Base-by-base conservation (phyloP, 2,113 vertebrate genomes). In the Crypturellus undulatus region DNA sequence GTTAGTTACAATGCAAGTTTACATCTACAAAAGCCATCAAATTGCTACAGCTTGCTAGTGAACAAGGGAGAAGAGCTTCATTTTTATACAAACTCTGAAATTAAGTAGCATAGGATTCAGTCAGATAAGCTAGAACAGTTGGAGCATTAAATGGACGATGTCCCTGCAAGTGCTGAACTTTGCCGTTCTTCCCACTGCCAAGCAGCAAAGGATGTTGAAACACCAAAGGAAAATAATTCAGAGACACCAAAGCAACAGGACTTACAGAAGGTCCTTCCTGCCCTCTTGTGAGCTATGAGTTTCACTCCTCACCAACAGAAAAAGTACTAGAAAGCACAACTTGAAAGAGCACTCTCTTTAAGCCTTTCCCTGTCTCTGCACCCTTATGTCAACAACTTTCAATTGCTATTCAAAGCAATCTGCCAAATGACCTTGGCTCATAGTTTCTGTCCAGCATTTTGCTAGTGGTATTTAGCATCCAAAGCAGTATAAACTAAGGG, bases 101-200 rank as follows among this genome's bases (percentile, higher is more conserved):
- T 68, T 12, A 71, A 12, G 45, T 3, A 38, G 65, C 38, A 43
- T 1, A 60, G 47, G 47, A 43, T 43, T 75, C 72, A 62, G 43
- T 1, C 6, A 3, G 54, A n/a, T 4, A 12, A 38, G 54, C 43
- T 12, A 36, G 3, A 79, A 64, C 38, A 49, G 20, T 0, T 1
- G 4, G 84, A n/a, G 65, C 54, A 40, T 30, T 3, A 51, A 85
- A 70, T 3, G 17, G 63, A 80, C 67, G 20, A 40, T 4, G 3
- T 7, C n/a, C 21, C 63, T 26, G 20, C 1, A 42, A 51, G 34
- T 1, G 2, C 15, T 0, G 0, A 87, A 32, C 24, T 40, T 1
- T 0, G n/a, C 12, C 43, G 28, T 52, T 71, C 60, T 85, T 86
- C 20, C 51, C 47, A 64, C 34, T 47, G 72, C 24, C 17, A 60